Evolutionary conservation across 2,113 vertebrate genomes (phyloP), one percentile per base, ranked within the genome.

Genomic region (Sinocyclocheilus rhinocerous): DNA sequence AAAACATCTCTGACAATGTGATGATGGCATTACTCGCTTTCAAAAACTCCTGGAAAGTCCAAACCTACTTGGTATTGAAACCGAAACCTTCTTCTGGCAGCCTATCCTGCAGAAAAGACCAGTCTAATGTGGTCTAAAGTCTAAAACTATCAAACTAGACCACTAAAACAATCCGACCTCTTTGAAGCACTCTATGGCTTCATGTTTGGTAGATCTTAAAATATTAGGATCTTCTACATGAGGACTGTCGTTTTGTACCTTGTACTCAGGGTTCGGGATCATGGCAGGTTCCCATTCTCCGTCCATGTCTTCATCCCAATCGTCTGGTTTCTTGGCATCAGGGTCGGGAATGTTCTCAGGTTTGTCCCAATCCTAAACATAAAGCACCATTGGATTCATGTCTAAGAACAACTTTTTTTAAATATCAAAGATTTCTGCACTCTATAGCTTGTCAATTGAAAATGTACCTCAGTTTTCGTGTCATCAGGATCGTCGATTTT

Each of bases 341-440:
- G 95, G 93, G 67, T 97, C 97, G 77, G 94, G 92, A 88, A 97
- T 92, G 83, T 94, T 94, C 65, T 96, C 96, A 1, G 95, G 90
- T 84, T 96, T 95, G 85, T 97, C 95, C 95, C 96, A 97, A 26
- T 95, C 95, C 97, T 98, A 85, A n/a, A n/a, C 10, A 16, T 20
- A 50, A 52, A 15, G 26, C 59, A 65, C 22, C 3, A 24, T 48
- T 67, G 4, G 20, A 61, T 39, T 24, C 5, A 75, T 0, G 12
- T n/a, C 22, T 7, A 13, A 24, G 39, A 45, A 48, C 11, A 75
- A 24, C 20, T 48, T 45, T 24, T 42, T 45, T 15, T 10, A 5
- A 26, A 33, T 18, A 52, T 18, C 29, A 48, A 12, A 15, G 39
- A 76, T 45, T 76, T 50, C 1, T 48, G 13, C 42, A 50, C 45